A percentile compares a stretch with the other conserved stretches of the same genome.
Evolutionary conservation across 2,888 invertebrate genomes (phyloP).

Genomic region (Agrilus mali): DNA sequence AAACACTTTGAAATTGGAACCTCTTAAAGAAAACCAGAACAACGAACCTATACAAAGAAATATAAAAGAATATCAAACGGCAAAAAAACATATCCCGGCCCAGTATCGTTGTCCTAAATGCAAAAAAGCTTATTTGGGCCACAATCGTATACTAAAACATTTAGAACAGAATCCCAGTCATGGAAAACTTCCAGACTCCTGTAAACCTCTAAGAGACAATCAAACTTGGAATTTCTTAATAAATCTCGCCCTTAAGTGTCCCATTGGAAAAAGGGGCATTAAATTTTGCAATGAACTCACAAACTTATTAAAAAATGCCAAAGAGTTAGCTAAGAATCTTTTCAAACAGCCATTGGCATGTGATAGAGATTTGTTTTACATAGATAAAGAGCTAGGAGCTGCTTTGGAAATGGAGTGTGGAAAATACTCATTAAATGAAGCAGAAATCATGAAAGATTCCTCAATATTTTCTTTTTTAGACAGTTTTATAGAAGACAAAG

Average conservation of each 20-base stretch:
- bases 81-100: conserved; percentile 35
- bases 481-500: not conserved
- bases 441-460: conserved; percentile 25
- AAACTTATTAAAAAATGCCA: conserved; percentile 25
- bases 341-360: conserved; percentile 20
- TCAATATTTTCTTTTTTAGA: conserved; percentile 17
- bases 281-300: conserved; percentile 29
- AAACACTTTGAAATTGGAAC: conserved; percentile 21
- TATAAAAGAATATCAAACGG: conserved; percentile 12
- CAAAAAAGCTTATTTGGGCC: conserved; percentile 49
- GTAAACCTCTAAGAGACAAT: conserved; percentile 18
- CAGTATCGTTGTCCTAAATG: conserved; percentile 50
- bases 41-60: conserved; percentile 8
- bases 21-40: conserved; percentile 18
- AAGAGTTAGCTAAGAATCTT: conserved; percentile 25
- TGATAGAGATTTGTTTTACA: conserved; percentile 21
- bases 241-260: conserved; percentile 24
- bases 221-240: conserved; percentile 30
- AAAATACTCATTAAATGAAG: conserved; percentile 27
- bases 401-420: conserved; percentile 27
- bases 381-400: conserved; percentile 25
- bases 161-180: conserved; percentile 49
- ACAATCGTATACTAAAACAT: conserved; percentile 46
- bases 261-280: conserved; percentile 21
- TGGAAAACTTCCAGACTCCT: conserved; percentile 29